Base-by-base conservation (phyloP, 2,888 invertebrate species). In the Steinernema carpocapsae region DNA sequence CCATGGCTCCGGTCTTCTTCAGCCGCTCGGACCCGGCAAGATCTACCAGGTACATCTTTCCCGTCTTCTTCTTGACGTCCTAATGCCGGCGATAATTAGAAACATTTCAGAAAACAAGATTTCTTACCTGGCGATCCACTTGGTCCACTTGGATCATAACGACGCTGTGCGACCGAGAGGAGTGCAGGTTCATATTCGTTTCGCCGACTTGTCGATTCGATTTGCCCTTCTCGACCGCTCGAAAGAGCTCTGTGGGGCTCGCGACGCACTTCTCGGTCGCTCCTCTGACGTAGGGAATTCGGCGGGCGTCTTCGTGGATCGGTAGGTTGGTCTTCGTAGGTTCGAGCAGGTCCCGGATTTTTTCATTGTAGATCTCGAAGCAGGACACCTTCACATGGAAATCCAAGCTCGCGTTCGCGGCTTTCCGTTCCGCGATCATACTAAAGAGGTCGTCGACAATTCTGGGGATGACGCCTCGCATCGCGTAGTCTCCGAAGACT, bases 151-250 rank as follows among this genome's bases (percentile, higher is more conserved):
- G 97, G 87, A 99, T 99, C 84, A 99, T 92, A 91, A 99, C 99
- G 88, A 99, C 97, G 88, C 97, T 97, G 91, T 99, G 99, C 88
- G 96, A 97, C 90, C 99, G 92, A 80, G 97, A 99, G 87, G 97
- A 97, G 90, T 99, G 99, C 90, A 99, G 99, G 90, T 99, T 99
- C 99, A 99, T 99, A 90, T 99, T 99, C 89, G 99, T 99, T 84
- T 99, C 99, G 82, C 99, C 97, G 90, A 99, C 97, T 89, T 97
- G 97, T 88, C 99, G 91, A 91, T 99, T 99, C 80, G 95, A 93
- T 91, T 99, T 99, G 84, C 99, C 99, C 90, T 99, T 97, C 89
- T 99, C 97, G 88, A 99, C 99, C 45, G 95, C 94, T 90, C 96
- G 96, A 90, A 99, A 95, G 22, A 99, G 97, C 90, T 99, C 99